Evolutionary conservation across 2,797 vertebrate genomes (phyloP), one percentile per base, ranked within the genome.

Genomic region (Tadarida brasiliensis): DNA sequence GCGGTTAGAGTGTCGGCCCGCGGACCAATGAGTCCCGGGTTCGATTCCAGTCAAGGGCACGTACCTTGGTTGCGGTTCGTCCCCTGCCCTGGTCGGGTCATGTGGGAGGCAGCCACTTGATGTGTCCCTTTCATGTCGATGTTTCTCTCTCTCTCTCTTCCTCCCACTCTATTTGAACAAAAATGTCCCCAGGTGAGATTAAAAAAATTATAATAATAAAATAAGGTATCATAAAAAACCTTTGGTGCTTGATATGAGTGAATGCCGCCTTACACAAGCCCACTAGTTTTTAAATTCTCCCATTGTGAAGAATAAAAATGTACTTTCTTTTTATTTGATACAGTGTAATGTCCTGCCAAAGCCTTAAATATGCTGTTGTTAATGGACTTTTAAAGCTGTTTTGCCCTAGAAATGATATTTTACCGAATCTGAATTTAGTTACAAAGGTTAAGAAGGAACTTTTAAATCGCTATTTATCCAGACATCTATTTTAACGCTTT

Each of bases 381-480:
- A 93, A 96, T 54, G 8, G 44, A 85, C 30, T 61, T 92, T 78
- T 91, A 19, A 88, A 68, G 12, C 59, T 63, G 26, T 81, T 92
- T 95, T 95, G 24, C 20, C 28, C 17, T 77, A 49, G 35, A 92
- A 67, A 11, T 76, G 35, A 90, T 95, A 26, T 54, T 92, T 96
- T 76, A 86, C 7, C 30, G 94, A 96, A 90, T 47, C 1, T 57
- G 59, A 78, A 63, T 90, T 92, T 54, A 61, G 19, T 74, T 59
- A 19, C 59, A 88, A 39, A 90, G 30, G 9, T 76, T 78, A 68
- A 67, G 76, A 30, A 80, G n/a, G 88, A 54, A 67, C 85, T 78
- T 90, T 94, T 93, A 82, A 19, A 15, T 19, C 83, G 47, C 4
- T 67, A 26, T 88, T 90, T 92, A 54, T 39, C 90, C 28, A 95